Base-by-base conservation (phyloP, 2,888 invertebrate genomes). In the Spodoptera exigua region DNA sequence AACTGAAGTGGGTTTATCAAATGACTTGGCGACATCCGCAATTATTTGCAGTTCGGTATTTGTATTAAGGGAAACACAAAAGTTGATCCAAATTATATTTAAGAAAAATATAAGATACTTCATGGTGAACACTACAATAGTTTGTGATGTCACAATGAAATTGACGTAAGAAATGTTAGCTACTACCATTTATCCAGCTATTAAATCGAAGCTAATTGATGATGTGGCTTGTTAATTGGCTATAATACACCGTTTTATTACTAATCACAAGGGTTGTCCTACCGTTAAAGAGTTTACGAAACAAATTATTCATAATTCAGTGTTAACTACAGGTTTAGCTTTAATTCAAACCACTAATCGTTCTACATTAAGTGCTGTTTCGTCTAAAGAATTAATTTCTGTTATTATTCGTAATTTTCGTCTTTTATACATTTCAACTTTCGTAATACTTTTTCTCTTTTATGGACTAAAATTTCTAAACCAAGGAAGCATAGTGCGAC, bases 391-490 rank as follows among this genome's bases (percentile, higher is more conserved):
- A 59, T 1, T 32, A 3, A 49, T 41, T 48, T 39, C 61, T 32
- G 12, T 57, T 18, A 40, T 57, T 66, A 4, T 70, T 9, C 27
- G 1, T 32, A 4, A 49, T 45, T 48, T 39, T 62, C 35, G 10
- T 60, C 32, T 43, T 57, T 66, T 4, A 70, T 9, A 32, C 70
- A 78, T 34, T 45, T 64, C 13, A 82, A 47, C 45, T 71, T 82
- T 0, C 51, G 58, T 10, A 75, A 59, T 16, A 90, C 70, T 16
- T 55, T 58, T 39, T 75, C 69, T 56, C 82, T 81, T 61, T 82
- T 79, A 41, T 83, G 62, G 2, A 76, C 27, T 12, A 91, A 32
- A 36, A 84, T 79, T 77, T 93, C 93, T 18, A 89, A 57, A 5
- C 78, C 60, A 3, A 89, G 70, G 1, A 92, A 44, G 10, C 76